Percentiles rank a stretch among this genome's conserved stretches.
Evolutionary conservation across 2,888 invertebrate species (phyloP).

Genomic region (Abrostola triplasia): DNA sequence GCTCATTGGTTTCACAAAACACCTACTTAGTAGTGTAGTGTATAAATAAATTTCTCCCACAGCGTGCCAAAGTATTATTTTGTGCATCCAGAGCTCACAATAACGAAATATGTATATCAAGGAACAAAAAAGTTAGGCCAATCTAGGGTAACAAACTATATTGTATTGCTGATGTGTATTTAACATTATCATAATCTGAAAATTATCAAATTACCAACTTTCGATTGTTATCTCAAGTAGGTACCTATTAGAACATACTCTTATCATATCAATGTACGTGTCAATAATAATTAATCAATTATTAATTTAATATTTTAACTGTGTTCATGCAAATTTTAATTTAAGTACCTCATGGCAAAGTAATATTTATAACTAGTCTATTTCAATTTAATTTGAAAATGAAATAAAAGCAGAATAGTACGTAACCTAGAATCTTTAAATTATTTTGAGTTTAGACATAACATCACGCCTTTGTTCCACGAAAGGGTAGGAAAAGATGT

Average conservation of each 20-base stretch:
- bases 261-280: slow-evolving; percentile 15
- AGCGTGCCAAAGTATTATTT: slow-evolving; percentile 32
- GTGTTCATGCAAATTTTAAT: too few species aligned
- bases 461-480: too few species aligned
- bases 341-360: too few species aligned
- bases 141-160: not conserved
- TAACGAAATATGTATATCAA: slow-evolving; percentile 3
- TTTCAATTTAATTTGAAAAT: too few species aligned
- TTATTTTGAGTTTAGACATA: too few species aligned
- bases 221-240: slow-evolving; percentile 20
- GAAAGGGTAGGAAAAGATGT: too few species aligned
- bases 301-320: not conserved
- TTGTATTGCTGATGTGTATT: too few species aligned
- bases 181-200: slow-evolving; percentile 22
- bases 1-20: slow-evolving; percentile 56
- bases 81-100: slow-evolving; percentile 13
- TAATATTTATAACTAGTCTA: too few species aligned
- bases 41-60: slow-evolving; percentile 68
- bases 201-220: slow-evolving; percentile 13
- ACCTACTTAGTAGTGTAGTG: slow-evolving; percentile 38
- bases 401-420: too few species aligned
- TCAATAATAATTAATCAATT: slow-evolving; percentile 6
- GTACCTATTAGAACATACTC: not conserved
- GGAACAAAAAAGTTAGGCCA: not conserved
- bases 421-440: too few species aligned